These are phyloP conservation scores for Epistrophe eligans DNA, from an alignment of 2,888 invertebrate genomes.

Conservation along the genomic window DNA sequence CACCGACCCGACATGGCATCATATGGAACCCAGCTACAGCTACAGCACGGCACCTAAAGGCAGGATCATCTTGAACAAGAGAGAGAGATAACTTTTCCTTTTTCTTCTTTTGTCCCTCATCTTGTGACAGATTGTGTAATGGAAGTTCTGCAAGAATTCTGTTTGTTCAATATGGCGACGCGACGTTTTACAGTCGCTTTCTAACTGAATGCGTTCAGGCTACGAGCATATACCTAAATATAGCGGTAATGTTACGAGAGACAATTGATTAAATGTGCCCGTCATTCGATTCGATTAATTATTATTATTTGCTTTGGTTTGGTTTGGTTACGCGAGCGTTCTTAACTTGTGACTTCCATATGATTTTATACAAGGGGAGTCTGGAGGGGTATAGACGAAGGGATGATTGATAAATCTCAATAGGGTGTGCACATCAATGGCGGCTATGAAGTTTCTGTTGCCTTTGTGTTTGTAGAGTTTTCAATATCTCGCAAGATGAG, in stretches of 20 bases:
- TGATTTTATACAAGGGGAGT: background rate
- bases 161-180: constrained; percentile 38
- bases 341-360: constrained; percentile 5
- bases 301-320: constrained; percentile 57
- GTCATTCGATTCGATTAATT: constrained; percentile 75
- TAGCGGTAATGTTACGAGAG: constrained; percentile 66
- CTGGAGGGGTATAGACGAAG: background rate
- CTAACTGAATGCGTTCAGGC: constrained; percentile 21
- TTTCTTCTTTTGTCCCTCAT: constrained; percentile 17
- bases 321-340: constrained; percentile 49
- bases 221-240: background rate
- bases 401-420: constrained; percentile 65
- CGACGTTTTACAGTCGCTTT: constrained; percentile 52
- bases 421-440: too few species aligned
- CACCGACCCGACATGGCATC: too few species aligned
- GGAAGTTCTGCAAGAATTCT: constrained; percentile 27
- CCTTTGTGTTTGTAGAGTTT: constrained; percentile 38
- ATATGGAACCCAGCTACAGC: too few species aligned
- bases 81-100: constrained; percentile 33
- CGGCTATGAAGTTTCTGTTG: constrained; percentile 52
- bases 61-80: constrained; percentile 16
- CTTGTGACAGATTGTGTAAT: constrained; percentile 55
- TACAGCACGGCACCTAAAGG: constrained; percentile 15
- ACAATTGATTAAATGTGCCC: constrained; percentile 75
- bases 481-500: constrained; percentile 51